Base-by-base conservation (phyloP, 1,140 invertebrate species). In the Chironomus striatipennis region DNA sequence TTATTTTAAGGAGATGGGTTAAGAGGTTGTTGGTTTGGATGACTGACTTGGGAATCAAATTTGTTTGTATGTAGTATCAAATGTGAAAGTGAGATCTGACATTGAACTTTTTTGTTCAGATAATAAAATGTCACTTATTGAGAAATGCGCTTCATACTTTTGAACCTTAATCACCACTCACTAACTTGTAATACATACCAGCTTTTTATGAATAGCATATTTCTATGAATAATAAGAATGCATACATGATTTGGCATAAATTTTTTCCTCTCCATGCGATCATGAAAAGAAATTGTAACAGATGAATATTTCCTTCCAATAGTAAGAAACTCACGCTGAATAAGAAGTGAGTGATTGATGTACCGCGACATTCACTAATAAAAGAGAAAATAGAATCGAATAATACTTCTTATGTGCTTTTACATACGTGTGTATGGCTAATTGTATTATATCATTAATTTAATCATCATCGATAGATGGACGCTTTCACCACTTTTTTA, bases 171-270 rank as follows among this genome's bases (percentile, higher is more conserved):
- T 34, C 5, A n/a, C 24, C 24, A 34, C 5, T 5, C 24, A 34
- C 24, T 5, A 34, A 34, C 24, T 34, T 5, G 5, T 34, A 2
- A 34, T 34, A 34, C 24, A 34, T 34, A 34, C 24, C 24, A 34
- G 24, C 24, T 34, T 34, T 34, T 34, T 34, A 34, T 34, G 24
- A 34, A 34, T 34, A 34, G 24, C 24, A 34, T 34, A 34, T 34
- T 5, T 34, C 24, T 34, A 34, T 34, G 24, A 34, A 34, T 34
- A 34, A 34, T 34, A 34, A 34, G 24, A 34, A 57, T 57, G 47
- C 47, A 57, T 57, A n/a, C 47, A 57, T 57, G 47, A 57, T 57
- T 57, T 57, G 47, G 47, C 47, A 57, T 57, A 57, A 57, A 57
- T 57, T 57, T 57, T 34, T 34, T 34, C 5, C 24, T 34, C 24